These are phyloP conservation scores for Corythornis leucogaster DNA, from an alignment of 2,797 vertebrate genomes.

Conservation along the genomic window DNA sequence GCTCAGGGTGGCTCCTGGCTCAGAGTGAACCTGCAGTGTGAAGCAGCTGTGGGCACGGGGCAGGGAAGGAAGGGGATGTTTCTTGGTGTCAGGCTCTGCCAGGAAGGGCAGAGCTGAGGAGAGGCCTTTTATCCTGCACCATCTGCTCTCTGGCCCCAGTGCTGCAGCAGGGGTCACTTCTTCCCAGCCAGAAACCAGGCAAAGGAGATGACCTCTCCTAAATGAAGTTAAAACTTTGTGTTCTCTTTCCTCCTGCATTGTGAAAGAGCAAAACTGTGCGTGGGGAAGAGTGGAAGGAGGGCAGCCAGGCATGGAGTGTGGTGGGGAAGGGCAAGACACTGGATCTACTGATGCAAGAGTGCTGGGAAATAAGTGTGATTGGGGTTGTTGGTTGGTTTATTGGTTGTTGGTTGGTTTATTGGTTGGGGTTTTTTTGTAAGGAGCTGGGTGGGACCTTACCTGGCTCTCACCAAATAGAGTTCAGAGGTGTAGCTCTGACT, in stretches of 20 bases:
- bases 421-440: no score
- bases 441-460: background rate
- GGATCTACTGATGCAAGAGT: background rate
- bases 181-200: background rate
- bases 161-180: background rate
- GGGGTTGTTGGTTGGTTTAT: no score
- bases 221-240: background rate
- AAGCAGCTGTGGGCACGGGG: background rate
- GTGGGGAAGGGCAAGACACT: background rate
- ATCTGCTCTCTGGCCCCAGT: background rate
- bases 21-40: background rate
- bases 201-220: background rate
- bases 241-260: background rate
- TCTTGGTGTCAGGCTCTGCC: background rate
- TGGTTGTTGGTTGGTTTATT: no score
- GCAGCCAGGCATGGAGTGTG: background rate
- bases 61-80: background rate
- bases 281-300: background rate
- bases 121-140: background rate
- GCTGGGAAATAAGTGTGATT: background rate
- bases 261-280: background rate
- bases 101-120: background rate
- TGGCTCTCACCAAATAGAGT: accelerated
- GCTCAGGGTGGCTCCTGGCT: background rate
- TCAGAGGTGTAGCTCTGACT: background rate